Conservation (phyloP, 2,797 vertebrate species). For the Holocentrus rufus region DNA sequence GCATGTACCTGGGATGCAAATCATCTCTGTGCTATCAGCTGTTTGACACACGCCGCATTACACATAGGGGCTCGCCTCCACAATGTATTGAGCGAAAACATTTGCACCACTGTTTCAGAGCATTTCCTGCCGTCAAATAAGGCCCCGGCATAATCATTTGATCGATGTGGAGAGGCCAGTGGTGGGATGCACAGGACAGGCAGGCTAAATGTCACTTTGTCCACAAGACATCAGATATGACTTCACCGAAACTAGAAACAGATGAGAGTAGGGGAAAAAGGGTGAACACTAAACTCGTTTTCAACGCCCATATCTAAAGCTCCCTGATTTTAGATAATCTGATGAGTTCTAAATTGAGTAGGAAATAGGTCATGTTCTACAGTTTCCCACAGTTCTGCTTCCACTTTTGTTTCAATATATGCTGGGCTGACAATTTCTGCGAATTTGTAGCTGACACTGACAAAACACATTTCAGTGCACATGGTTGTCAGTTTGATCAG, state of each 20-base stretch:
- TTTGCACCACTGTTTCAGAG: constrained; percentile 46
- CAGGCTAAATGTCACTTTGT: constrained; percentile 57
- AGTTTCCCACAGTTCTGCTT: constrained; percentile 50
- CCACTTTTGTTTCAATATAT: constrained; percentile 20
- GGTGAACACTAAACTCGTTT: constrained; percentile 14
- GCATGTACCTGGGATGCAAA: constrained; percentile 75
- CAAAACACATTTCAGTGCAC: neutral
- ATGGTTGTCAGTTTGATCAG: too few species aligned
- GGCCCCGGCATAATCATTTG: neutral
- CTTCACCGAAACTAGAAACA: constrained; percentile 23
- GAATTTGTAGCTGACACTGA: neutral
- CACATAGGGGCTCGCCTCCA: constrained; percentile 4
- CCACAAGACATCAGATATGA: constrained; percentile 39
- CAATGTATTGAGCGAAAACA: constrained; percentile 24
- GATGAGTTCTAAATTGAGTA: constrained; percentile 7
- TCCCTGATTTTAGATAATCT: constrained; percentile 41
- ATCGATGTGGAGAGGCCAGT: constrained; percentile 20
- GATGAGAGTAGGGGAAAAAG: constrained; percentile 30
- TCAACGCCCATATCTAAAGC: constrained; percentile 6
- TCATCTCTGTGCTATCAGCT: constrained; percentile 14
- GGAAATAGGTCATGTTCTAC: constrained; percentile 8
- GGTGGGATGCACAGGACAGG: constrained; percentile 10
- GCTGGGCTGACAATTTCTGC: neutral
- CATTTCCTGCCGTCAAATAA: constrained; percentile 43
- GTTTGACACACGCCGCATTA: constrained; percentile 32